phyloP scores from a whole-genome alignment of 2,797 vertebrate genomes.

The Thripadectes ignobilis region DNA sequence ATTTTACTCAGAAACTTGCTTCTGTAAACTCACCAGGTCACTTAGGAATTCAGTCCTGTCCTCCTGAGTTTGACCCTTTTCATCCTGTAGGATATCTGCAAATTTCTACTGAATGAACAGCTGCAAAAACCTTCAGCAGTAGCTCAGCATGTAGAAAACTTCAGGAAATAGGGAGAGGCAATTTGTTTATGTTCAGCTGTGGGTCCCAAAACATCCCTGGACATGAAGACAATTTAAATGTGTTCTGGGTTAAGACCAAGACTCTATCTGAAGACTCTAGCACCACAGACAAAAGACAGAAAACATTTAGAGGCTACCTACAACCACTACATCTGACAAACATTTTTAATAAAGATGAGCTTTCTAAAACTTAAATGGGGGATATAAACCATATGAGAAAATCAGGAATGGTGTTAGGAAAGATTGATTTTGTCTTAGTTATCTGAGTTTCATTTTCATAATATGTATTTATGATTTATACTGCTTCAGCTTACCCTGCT shows the following conservation, averaged over 20 bases:
- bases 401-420: neutral
- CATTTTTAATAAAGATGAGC: neutral
- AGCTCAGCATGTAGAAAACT: neutral
- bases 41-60: neutral
- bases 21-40: neutral
- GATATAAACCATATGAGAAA: neutral
- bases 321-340: neutral
- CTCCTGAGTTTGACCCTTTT: neutral
- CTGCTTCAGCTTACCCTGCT: neutral
- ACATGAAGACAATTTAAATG: neutral
- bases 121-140: neutral
- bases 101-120: neutral
- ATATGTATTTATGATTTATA: neutral
- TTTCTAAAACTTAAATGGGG: neutral
- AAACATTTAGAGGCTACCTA: neutral
- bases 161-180: neutral
- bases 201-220: neutral
- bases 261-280: neutral
- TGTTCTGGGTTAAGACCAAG: neutral
- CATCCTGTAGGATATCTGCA: neutral
- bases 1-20: neutral
- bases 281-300: neutral
- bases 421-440: neutral
- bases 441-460: neutral
- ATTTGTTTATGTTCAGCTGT: neutral